These are phyloP conservation scores for Patella vulgata DNA, from an alignment of 1,140 invertebrate species.

Conservation along the genomic window DNA sequence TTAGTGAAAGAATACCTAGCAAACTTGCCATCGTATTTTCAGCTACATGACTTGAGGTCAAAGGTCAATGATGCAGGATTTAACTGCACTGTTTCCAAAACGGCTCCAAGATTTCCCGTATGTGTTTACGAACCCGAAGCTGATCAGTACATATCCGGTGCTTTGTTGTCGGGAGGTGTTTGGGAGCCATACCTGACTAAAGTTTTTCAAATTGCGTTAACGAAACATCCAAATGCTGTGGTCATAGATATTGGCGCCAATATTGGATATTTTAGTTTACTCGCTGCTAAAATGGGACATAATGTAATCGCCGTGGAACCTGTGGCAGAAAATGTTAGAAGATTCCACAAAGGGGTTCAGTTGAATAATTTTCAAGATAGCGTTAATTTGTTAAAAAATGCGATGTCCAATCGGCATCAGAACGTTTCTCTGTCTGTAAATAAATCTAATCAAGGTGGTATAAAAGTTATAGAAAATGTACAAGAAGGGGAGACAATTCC, in stretches of 20 bases:
- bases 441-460: conserved; percentile 53
- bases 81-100: conserved; percentile 38
- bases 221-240: conserved; percentile 26
- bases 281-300: conserved; percentile 49
- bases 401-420: conserved; percentile 41
- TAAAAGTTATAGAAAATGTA: conserved; percentile 30
- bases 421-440: conserved; percentile 34
- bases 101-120: conserved; percentile 40
- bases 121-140: conserved; percentile 39
- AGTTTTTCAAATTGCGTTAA: conserved; percentile 37
- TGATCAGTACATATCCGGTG: conserved; percentile 54
- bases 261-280: conserved; percentile 53
- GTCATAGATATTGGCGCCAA: conserved; percentile 60
- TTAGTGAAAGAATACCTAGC: conserved; percentile 13
- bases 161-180: conserved; percentile 39
- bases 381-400: conserved; percentile 46
- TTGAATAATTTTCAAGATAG: conserved; percentile 31
- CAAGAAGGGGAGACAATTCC: conserved; percentile 1
- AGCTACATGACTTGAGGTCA: conserved; percentile 11
- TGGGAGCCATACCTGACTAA: conserved; percentile 56
- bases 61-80: conserved; percentile 5
- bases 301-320: conserved; percentile 58
- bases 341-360: conserved; percentile 35
- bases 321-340: conserved; percentile 34
- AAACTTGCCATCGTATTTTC: conserved; percentile 17